phyloP scores from a whole-genome alignment of 2,888 invertebrate genomes.

The Hydrotaea cyrtoneurina region DNA sequence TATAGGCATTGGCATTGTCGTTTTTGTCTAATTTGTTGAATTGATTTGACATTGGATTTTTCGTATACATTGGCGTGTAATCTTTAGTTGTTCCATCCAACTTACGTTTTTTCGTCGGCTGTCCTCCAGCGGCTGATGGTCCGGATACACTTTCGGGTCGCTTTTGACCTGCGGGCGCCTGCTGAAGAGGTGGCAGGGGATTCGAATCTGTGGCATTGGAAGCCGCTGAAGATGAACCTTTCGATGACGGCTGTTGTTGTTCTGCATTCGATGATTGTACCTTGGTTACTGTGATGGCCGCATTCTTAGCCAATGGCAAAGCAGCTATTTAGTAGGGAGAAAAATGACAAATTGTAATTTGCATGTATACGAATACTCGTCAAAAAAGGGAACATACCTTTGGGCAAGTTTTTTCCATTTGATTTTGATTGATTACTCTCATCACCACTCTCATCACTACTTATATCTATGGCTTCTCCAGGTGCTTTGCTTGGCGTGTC shows the following conservation, averaged over 20 bases:
- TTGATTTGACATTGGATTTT: slow-evolving; percentile 62
- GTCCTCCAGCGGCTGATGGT: slow-evolving; percentile 79
- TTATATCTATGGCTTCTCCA: slow-evolving; percentile 88
- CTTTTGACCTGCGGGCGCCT: slow-evolving; percentile 58
- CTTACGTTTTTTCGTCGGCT: slow-evolving; percentile 70
- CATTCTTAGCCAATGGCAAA: slow-evolving; percentile 58
- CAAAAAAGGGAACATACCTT: slow-evolving; percentile 75
- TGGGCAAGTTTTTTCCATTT: slow-evolving; percentile 81
- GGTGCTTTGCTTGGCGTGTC: slow-evolving; percentile 69
- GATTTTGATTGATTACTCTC: slow-evolving; percentile 73
- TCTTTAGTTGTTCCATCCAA: slow-evolving; percentile 67
- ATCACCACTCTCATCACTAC: slow-evolving; percentile 86
- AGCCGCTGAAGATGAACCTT: slow-evolving; percentile 53
- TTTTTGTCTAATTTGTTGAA: slow-evolving; percentile 77
- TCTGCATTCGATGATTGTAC: slow-evolving; percentile 47
- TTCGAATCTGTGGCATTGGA: slow-evolving; percentile 61
- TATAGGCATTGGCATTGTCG: slow-evolving; percentile 73
- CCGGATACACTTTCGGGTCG: slow-evolving; percentile 73
- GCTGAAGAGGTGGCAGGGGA: slow-evolving; percentile 52
- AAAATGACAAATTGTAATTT: slow-evolving; percentile 8
- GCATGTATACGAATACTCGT: not conserved
- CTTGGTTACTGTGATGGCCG: slow-evolving; percentile 60
- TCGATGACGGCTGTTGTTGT: slow-evolving; percentile 48
- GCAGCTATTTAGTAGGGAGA: slow-evolving; percentile 38
- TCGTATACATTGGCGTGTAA: slow-evolving; percentile 66